phyloP scores from a whole-genome alignment of 2,797 vertebrate species.

The Microhierax caerulescens region DNA sequence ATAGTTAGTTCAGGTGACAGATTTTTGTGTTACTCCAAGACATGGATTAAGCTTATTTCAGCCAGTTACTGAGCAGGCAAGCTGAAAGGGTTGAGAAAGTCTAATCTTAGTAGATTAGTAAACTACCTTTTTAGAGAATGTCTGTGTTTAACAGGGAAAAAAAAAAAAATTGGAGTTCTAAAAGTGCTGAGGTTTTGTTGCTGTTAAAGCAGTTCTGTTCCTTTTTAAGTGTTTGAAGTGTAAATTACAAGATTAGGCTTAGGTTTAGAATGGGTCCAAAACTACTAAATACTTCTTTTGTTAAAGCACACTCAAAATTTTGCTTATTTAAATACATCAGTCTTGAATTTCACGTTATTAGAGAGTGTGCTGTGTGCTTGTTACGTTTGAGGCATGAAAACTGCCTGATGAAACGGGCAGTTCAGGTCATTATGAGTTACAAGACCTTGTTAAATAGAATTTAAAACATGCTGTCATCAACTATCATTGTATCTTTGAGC shows the following conservation, averaged over 20 bases:
- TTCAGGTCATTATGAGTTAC: background rate
- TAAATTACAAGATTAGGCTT: background rate
- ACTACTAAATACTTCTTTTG: background rate
- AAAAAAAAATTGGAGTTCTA: background rate
- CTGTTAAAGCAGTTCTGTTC: background rate
- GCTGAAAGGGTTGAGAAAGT: background rate
- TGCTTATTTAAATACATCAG: background rate
- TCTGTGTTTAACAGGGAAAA: background rate
- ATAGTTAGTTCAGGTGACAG: background rate
- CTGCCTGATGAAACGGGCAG: background rate
- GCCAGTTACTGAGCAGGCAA: background rate
- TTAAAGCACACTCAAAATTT: background rate
- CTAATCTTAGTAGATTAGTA: background rate
- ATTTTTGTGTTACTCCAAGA: background rate
- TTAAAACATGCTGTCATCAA: background rate
- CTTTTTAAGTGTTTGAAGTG: background rate
- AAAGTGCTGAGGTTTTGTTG: background rate
- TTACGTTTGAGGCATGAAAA: background rate
- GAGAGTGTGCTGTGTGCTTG: background rate
- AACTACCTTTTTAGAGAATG: background rate
- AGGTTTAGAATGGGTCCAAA: background rate
- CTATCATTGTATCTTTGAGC: background rate
- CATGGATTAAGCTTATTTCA: background rate
- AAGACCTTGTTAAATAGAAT: background rate
- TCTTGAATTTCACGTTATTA: background rate